Conservation (phyloP, 2,113 vertebrate species). For the Pollachius pollachius region DNA sequence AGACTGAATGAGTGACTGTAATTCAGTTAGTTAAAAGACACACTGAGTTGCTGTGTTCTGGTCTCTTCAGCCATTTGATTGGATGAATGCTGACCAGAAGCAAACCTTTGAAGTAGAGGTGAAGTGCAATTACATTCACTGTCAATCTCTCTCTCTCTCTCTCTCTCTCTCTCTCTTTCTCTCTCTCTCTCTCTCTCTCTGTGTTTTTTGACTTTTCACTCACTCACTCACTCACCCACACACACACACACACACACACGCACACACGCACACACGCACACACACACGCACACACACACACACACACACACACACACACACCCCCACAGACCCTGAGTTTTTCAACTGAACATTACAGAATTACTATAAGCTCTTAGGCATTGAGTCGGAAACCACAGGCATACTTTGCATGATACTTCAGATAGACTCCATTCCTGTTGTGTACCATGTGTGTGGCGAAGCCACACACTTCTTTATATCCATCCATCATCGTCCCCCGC, state of each 20-base stretch:
- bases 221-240: background rate
- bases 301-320: conserved; percentile 2
- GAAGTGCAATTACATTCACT: conserved; percentile 70
- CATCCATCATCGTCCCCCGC: background rate
- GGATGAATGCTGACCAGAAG: conserved; percentile 64
- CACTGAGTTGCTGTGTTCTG: conserved; percentile 29
- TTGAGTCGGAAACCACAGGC: too few relatives aligned
- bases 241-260: background rate
- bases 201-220: background rate
- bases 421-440: too few relatives aligned
- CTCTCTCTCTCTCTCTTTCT: background rate
- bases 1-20: background rate
- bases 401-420: too few relatives aligned
- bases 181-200: background rate
- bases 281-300: background rate
- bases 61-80: conserved; percentile 46
- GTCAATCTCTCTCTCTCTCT: conserved; percentile 25
- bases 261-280: conserved; percentile 10
- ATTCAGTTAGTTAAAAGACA: conserved; percentile 28
- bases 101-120: conserved; percentile 75
- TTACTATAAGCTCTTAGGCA: too few relatives aligned
- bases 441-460: background rate
- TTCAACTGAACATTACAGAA: too few relatives aligned
- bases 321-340: background rate
- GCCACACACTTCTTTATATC: background rate